Percentiles rank a stretch among this genome's conserved stretches.
phyloP scores from a whole-genome alignment of 2,888 invertebrate species.

The Willowsia nigromaculata region DNA sequence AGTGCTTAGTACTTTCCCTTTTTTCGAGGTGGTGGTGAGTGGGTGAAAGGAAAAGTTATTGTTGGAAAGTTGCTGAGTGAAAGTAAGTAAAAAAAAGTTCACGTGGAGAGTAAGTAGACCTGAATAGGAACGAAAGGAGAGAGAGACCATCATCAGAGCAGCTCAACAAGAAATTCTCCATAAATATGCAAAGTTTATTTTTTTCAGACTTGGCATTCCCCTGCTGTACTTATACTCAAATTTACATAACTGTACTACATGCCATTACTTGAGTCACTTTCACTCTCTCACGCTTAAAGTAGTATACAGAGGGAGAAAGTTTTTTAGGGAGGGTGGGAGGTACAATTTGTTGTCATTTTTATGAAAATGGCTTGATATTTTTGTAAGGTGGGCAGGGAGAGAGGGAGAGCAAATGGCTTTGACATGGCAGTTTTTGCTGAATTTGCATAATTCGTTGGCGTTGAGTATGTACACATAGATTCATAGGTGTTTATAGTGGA shows the following conservation, averaged over 20 bases:
- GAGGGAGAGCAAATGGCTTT: neutral
- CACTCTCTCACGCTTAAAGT: neutral
- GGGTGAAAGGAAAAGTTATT: neutral
- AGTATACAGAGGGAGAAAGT: neutral
- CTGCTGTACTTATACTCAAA: neutral
- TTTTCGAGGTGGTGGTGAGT: neutral
- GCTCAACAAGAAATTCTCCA: neutral
- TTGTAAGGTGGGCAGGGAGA: neutral
- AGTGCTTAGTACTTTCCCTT: neutral
- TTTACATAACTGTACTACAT: neutral
- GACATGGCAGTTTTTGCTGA: neutral
- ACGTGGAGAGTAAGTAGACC: neutral
- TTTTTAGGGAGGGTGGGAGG: neutral
- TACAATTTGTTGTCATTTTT: slow-evolving; percentile 51
- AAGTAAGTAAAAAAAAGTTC: slow-evolving; percentile 7
- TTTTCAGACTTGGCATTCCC: neutral
- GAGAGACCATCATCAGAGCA: neutral
- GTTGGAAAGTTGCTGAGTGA: neutral
- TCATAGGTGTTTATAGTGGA: neutral
- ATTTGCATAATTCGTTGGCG: neutral
- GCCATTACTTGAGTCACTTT: neutral
- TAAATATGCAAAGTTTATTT: slow-evolving; percentile 45
- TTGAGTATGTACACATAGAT: neutral
- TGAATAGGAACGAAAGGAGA: no score
- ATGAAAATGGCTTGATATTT: slow-evolving; percentile 4